Evolutionary conservation across 2,888 invertebrate species (phyloP).

Genomic region (Pseudeuparius sepicola): DNA sequence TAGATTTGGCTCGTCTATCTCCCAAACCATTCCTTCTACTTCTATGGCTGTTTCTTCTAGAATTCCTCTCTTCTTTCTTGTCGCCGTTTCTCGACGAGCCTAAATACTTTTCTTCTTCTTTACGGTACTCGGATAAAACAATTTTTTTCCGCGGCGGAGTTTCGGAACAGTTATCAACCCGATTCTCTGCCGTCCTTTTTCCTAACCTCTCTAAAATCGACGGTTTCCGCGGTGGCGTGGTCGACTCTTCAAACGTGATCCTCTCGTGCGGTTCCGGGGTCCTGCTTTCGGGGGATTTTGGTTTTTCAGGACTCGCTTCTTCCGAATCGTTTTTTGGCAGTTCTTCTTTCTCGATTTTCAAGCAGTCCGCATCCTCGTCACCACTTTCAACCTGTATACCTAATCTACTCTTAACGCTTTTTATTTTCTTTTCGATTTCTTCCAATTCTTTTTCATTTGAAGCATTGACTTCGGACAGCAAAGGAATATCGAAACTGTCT

Average conservation of each 20-base stretch:
- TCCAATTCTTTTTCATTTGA: constrained; percentile 43
- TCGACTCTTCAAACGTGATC: constrained; percentile 5
- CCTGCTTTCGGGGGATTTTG: too few relatives aligned
- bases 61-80: constrained; percentile 7
- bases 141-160: constrained; percentile 20
- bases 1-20: constrained; percentile 15
- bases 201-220: constrained; percentile 44
- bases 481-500: constrained; percentile 43
- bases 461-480: constrained; percentile 39
- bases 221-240: constrained; percentile 28
- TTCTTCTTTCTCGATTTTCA: too few relatives aligned
- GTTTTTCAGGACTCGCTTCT: too few relatives aligned
- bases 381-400: constrained; percentile 37
- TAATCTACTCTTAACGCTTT: constrained; percentile 44
- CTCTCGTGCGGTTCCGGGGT: constrained; percentile 5
- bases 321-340: constrained; percentile 53
- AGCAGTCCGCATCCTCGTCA: constrained; percentile 19
- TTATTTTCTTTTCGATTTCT: constrained; percentile 55
- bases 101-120: constrained; percentile 37
- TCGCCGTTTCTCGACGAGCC: too few relatives aligned
- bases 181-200: constrained; percentile 26
- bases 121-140: constrained; percentile 28
- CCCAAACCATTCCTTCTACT: constrained; percentile 24
- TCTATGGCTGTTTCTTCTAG: constrained; percentile 18
- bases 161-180: constrained; percentile 15